Conservation (phyloP, 2,797 vertebrate species). For the Labroides dimidiatus region DNA sequence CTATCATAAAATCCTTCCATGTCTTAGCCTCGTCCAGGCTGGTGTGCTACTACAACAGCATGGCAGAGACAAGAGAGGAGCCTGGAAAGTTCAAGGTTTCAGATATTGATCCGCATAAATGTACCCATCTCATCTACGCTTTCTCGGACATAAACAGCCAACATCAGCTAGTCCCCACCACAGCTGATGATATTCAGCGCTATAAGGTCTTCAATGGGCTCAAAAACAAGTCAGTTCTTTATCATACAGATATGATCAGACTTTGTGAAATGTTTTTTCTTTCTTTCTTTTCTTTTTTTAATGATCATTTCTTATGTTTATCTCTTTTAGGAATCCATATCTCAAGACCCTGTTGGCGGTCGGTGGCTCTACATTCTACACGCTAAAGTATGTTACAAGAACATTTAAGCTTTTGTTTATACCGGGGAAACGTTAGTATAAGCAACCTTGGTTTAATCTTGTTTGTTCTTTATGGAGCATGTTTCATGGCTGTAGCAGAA, state of each 20-base stretch:
- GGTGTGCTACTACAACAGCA: conserved; percentile 85
- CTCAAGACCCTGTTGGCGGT: conserved; percentile 84
- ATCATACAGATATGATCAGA: conserved; percentile 47
- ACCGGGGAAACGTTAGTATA: too few species aligned
- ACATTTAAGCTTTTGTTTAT: too few species aligned
- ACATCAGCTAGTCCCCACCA: conserved; percentile 70
- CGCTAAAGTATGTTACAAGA: conserved; percentile 73
- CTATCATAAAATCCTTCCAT: too few species aligned
- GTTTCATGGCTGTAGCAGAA: too few species aligned
- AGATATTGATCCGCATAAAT: conserved; percentile 81
- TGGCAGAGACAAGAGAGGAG: conserved; percentile 65
- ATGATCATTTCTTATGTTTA: neutral
- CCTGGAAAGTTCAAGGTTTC: conserved; percentile 67
- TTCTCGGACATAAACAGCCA: conserved; percentile 75
- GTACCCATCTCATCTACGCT: conserved; percentile 86
- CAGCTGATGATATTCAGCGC: conserved; percentile 63
- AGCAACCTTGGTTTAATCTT: neutral
- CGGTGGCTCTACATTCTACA: conserved; percentile 81
- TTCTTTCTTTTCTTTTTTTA: too few species aligned
- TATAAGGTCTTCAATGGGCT: conserved; percentile 79
- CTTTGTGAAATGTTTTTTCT: neutral
- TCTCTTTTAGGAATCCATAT: conserved; percentile 75
- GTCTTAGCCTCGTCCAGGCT: conserved; percentile 49
- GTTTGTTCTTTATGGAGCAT: too few species aligned
- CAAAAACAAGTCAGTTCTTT: conserved; percentile 52